phyloP scores from a whole-genome alignment of 2,113 vertebrate genomes.

The Festucalex cinctus region DNA sequence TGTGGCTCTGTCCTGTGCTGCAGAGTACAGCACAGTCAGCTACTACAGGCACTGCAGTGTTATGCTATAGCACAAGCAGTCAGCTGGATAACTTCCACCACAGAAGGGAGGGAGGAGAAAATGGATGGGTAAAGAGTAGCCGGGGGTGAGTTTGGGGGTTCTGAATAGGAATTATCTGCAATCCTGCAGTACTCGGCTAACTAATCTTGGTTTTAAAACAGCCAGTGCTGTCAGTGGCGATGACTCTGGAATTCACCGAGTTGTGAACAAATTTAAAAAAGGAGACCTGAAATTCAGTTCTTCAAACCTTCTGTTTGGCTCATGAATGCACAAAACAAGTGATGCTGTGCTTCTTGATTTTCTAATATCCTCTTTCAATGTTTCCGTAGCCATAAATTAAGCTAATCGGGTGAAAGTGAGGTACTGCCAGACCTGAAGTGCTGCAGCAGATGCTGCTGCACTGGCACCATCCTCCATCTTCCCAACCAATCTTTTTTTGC shows the following conservation, averaged over 20 bases:
- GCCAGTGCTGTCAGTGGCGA: constrained; percentile 15
- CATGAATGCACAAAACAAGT: not conserved
- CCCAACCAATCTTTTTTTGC: constrained; percentile 30
- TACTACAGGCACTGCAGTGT: constrained; percentile 75
- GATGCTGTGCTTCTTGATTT: not conserved
- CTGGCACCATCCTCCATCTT: constrained; percentile 2
- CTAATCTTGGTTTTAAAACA: constrained; percentile 59
- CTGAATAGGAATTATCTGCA: constrained; percentile 62
- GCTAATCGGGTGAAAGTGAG: constrained; percentile 34
- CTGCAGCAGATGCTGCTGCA: constrained; percentile 22
- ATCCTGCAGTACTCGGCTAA: constrained; percentile 49
- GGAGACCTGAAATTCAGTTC: not conserved
- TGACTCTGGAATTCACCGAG: not conserved
- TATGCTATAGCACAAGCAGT: constrained; percentile 76
- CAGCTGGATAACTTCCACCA: constrained; percentile 15
- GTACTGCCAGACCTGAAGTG: constrained; percentile 1
- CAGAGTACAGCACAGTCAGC: constrained; percentile 73
- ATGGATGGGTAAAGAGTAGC: not conserved
- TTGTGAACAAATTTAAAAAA: not conserved
- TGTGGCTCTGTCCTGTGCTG: constrained; percentile 64
- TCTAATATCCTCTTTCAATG: not conserved
- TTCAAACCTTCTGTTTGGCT: not conserved
- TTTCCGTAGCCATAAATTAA: not conserved
- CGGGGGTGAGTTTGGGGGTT: not conserved
- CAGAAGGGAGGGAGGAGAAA: not conserved